Conservation (phyloP, 2,113 vertebrate genomes). For the Phaetusa simplex region DNA sequence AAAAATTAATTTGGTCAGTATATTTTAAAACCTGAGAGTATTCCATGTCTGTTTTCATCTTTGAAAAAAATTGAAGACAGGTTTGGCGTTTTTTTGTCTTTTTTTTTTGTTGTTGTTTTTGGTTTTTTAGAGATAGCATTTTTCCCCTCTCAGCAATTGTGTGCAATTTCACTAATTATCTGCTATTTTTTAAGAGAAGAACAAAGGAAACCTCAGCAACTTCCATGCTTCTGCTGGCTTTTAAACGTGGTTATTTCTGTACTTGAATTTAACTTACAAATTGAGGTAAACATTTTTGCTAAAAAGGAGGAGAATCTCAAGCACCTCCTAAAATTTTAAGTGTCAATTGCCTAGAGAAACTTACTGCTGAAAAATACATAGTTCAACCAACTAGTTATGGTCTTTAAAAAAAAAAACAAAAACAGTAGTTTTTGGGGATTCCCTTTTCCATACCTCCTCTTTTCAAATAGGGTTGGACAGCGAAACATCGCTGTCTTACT, state of each 20-base stretch:
- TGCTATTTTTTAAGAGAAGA: background rate
- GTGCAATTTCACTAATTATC: background rate
- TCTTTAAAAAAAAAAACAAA: background rate
- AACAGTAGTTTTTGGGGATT: accelerated
- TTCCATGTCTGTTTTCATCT: background rate
- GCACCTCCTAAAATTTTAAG: background rate
- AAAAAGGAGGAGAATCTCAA: background rate
- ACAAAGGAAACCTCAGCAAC: background rate
- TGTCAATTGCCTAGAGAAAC: background rate
- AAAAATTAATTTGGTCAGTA: background rate
- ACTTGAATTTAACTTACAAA: background rate
- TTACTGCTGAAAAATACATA: background rate
- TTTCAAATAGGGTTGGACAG: background rate
- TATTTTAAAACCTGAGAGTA: background rate
- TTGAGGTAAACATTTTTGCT: background rate
- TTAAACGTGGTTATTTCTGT: background rate
- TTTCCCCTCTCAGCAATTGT: background rate
- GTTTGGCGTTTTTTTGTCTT: background rate
- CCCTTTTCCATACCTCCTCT: background rate
- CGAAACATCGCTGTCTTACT: background rate
- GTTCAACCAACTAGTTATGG: background rate
- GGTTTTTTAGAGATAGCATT: background rate
- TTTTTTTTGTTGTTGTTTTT: too few species aligned
- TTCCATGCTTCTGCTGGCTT: background rate
- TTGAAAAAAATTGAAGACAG: background rate